phyloP scores from a whole-genome alignment of 2,113 vertebrate genomes.

The Pao palembangensis region DNA sequence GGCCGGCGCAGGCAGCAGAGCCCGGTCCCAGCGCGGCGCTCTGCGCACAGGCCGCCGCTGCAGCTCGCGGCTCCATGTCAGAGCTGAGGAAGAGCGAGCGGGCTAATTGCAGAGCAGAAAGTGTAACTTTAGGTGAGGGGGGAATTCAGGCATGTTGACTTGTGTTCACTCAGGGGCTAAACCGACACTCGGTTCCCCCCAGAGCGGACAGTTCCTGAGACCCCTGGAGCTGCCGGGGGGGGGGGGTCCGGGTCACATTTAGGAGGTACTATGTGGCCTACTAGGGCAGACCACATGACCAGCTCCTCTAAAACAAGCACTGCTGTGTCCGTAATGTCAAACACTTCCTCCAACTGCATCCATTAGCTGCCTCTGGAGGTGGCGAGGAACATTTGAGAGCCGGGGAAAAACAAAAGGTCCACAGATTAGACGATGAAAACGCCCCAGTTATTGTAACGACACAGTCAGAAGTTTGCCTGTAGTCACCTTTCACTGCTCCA shows the following conservation, averaged over 20 bases:
- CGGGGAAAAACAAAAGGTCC: constrained; percentile 58
- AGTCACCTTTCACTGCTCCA: too few species aligned
- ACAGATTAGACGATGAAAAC: constrained; percentile 56
- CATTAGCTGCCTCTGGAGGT: constrained; percentile 59
- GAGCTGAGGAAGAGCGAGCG: constrained; percentile 24
- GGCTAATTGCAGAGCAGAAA: constrained; percentile 69
- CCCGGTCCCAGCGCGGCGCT: constrained; percentile 21
- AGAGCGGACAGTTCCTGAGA: constrained; percentile 66
- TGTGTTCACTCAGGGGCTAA: constrained; percentile 69
- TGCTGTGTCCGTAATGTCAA: constrained; percentile 72
- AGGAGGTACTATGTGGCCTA: constrained; percentile 56
- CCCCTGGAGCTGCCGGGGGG: constrained; percentile 46
- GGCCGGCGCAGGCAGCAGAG: constrained; percentile 34
- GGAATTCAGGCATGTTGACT: constrained; percentile 73
- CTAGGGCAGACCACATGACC: constrained; percentile 57
- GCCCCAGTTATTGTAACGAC: constrained; percentile 31
- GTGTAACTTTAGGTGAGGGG: constrained; percentile 74
- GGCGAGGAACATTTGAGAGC: constrained; percentile 57
- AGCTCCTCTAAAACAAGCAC: constrained; percentile 65
- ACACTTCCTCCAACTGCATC: constrained; percentile 69
- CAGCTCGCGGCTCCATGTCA: constrained; percentile 33
- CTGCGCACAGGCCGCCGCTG: not conserved
- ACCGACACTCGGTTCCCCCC: constrained; percentile 62
- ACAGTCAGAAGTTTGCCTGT: constrained; percentile 9
- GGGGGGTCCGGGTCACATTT: constrained; percentile 62